phyloP scores from a whole-genome alignment of 1,140 invertebrate species.

The Eriocheir sinensis region DNA sequence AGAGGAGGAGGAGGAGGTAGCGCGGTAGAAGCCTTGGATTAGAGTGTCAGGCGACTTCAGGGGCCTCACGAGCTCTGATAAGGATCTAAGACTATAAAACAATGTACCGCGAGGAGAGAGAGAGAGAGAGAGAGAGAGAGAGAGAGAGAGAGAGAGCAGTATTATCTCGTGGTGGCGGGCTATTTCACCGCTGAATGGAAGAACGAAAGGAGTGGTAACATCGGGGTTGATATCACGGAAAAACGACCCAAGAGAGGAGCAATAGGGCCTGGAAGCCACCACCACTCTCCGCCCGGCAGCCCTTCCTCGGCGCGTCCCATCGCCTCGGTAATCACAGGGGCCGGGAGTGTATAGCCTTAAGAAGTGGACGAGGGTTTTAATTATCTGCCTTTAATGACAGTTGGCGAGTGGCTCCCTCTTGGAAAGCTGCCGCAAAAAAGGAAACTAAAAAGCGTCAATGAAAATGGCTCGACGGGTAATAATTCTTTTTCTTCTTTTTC shows the following conservation, averaged over 20 bases:
- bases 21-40: not conserved
- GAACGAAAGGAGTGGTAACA: not conserved
- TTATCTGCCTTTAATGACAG: constrained; percentile 38
- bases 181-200: constrained; percentile 6
- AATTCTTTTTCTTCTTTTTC: too few species aligned
- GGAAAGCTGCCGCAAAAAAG: not conserved
- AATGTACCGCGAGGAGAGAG: not conserved
- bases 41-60: not conserved
- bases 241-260: not conserved
- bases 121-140: not conserved
- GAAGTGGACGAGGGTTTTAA: not conserved
- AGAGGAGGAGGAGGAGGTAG: not conserved
- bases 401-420: not conserved
- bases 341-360: not conserved
- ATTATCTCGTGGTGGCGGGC: too few species aligned
- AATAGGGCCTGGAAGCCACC: not conserved
- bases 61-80: constrained; percentile 2
- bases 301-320: not conserved
- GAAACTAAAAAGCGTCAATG: not conserved
- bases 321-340: not conserved
- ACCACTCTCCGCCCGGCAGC: not conserved
- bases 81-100: constrained; percentile 38
- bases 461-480: not conserved
- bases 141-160: constrained; percentile 19
- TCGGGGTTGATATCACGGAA: not conserved